A percentile compares a stretch with the other conserved stretches of the same genome.
These are phyloP conservation scores for Sphaeramia orbicularis DNA, from an alignment of 2,797 vertebrate genomes.

Conservation along the genomic window DNA sequence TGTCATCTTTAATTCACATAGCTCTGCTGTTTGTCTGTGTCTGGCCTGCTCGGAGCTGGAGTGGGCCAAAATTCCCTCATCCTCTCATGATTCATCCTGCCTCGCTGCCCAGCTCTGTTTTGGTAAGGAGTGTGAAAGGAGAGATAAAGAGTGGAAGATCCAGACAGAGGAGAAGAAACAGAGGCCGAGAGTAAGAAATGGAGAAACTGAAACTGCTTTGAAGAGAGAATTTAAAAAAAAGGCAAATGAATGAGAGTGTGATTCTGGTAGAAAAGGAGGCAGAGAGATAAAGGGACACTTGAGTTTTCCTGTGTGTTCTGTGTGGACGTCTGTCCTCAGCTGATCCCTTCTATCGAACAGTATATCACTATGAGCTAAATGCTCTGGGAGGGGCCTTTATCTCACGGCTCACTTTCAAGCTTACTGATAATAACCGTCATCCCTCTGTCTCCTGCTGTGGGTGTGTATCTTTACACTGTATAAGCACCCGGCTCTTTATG, in stretches of 20 bases:
- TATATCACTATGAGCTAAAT: conserved; percentile 32
- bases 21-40: conserved; percentile 47
- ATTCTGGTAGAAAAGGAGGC: neutral
- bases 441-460: conserved; percentile 34
- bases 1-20: conserved; percentile 69
- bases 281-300: conserved; percentile 36
- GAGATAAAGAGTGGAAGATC: conserved; percentile 31
- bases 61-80: conserved; percentile 48
- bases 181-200: conserved; percentile 7
- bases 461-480: neutral
- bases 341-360: conserved; percentile 45
- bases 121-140: conserved; percentile 31
- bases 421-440: conserved; percentile 44
- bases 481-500: conserved; percentile 26
- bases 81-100: conserved; percentile 53
- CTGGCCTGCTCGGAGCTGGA: conserved; percentile 28
- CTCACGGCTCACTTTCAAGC: conserved; percentile 37
- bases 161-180: conserved; percentile 19
- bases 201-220: conserved; percentile 16
- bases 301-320: conserved; percentile 9
- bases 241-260: neutral
- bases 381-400: conserved; percentile 42
- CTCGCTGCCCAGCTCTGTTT: conserved; percentile 33
- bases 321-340: conserved; percentile 44
- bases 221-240: conserved; percentile 22